Base-by-base conservation (phyloP, 2,888 invertebrate species). In the Notodonta dromedarius region DNA sequence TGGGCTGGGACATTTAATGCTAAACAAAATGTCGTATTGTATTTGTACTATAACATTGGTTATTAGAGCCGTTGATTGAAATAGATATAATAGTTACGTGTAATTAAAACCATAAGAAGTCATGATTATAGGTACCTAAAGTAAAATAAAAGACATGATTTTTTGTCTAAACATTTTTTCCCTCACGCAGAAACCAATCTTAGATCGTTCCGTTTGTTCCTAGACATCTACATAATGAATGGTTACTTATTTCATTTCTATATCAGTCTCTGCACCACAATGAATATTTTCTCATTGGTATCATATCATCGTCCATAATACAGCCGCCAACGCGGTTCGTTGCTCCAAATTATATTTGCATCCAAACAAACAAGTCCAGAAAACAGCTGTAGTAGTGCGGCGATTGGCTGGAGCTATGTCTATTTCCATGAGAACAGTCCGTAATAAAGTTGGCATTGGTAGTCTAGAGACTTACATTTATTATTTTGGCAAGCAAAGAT, bases 221-320 rank as follows among this genome's bases (percentile, higher is more conserved):
- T 24, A 24, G 24, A 5, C 32, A 42, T 8, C 9, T 52, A 32
- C 1, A 11, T 32, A 52, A 11, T 32, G 12, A 52, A 13, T 39
- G 5, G 39, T 14, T 13, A 3, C 9, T 11, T n/a, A n/a, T n/a
- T 24, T n/a, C 24, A 6, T 14, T 54, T 54, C 54, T 54, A 54
- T 54, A 54, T 54, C 39, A 67, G 66, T 62, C 63, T 69, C 60
- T 66, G 71, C 67, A 72, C 59, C 67, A 62, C 70, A 54, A 39
- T 54, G 66, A 69, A 72, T 76, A 74, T 74, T 75, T 73, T 69
- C 58, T 58, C 57, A 66, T 59, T 61, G 65, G 70, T 61, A 72
- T 72, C 71, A 71, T 61, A 72, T 72, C 71, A 71, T 72, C 71
- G 63, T 63, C 65, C 67, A 58, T 69, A 66, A 66, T 65, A 72